Evolutionary conservation across 2,797 vertebrate species (phyloP).

Genomic region (Myripristis murdjan): DNA sequence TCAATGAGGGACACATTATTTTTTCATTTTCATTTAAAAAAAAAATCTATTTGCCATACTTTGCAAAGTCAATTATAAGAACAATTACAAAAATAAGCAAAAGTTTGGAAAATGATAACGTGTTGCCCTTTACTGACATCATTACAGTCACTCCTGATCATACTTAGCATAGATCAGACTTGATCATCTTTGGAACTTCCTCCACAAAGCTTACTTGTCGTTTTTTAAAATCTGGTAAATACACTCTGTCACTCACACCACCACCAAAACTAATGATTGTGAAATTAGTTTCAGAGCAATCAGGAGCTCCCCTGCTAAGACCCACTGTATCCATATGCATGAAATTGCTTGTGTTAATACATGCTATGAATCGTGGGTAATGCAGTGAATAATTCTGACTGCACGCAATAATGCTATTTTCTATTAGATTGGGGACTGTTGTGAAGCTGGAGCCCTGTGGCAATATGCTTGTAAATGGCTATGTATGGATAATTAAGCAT

Average conservation of each 20-base stretch:
- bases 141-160: not conserved
- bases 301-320: constrained; percentile 95
- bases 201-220: constrained; percentile 64
- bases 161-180: no score
- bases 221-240: constrained; percentile 72
- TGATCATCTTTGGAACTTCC: constrained; percentile 75
- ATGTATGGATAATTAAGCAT: constrained; percentile 91
- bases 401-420: constrained; percentile 94
- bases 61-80: not conserved
- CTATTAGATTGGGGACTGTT: constrained; percentile 91
- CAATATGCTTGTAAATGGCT: constrained; percentile 94
- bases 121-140: not conserved
- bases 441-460: constrained; percentile 89
- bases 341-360: constrained; percentile 99
- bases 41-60: constrained; percentile 2
- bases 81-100: not conserved
- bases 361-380: constrained; percentile 97
- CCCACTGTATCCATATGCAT: constrained; percentile 99
- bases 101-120: not conserved
- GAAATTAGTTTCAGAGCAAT: constrained; percentile 99
- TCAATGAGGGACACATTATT: constrained; percentile 3
- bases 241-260: constrained; percentile 75
- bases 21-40: not conserved
- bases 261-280: constrained; percentile 98
- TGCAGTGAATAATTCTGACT: constrained; percentile 98